Conservation (phyloP, 2,113 vertebrate species). For the Anhinga anhinga region DNA sequence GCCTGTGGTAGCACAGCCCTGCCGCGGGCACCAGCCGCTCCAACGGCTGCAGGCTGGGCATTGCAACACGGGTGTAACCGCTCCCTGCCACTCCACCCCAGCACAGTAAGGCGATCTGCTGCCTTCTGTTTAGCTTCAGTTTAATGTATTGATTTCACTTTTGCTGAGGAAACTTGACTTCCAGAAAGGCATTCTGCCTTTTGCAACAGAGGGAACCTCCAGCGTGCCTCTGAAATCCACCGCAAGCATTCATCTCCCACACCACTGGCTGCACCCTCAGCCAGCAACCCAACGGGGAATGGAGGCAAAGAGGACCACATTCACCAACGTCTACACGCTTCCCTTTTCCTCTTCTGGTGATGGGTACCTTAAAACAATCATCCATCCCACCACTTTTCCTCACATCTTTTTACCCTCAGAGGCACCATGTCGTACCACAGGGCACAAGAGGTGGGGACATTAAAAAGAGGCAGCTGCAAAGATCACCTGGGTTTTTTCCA, state of each 20-base stretch:
- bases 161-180: neutral
- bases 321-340: accelerated
- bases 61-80: neutral
- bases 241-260: accelerated
- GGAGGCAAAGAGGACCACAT: accelerated
- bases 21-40: accelerated
- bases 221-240: neutral
- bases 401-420: neutral
- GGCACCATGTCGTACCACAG: no score
- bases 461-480: neutral
- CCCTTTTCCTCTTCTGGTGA: neutral
- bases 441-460: accelerated
- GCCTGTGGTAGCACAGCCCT: no score
- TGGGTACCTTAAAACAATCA: neutral
- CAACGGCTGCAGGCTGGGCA: accelerated
- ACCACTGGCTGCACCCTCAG: no score
- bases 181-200: neutral
- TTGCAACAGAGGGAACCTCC: no score
- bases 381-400: neutral
- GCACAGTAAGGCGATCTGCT: neutral
- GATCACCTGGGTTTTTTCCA: neutral
- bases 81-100: neutral
- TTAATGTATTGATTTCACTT: neutral
- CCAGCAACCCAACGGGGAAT: no score
- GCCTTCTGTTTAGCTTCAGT: neutral